Evolutionary conservation across 2,888 invertebrate species (phyloP), one percentile per base, ranked within the genome.

Genomic region (Balanococcus diminutus): DNA sequence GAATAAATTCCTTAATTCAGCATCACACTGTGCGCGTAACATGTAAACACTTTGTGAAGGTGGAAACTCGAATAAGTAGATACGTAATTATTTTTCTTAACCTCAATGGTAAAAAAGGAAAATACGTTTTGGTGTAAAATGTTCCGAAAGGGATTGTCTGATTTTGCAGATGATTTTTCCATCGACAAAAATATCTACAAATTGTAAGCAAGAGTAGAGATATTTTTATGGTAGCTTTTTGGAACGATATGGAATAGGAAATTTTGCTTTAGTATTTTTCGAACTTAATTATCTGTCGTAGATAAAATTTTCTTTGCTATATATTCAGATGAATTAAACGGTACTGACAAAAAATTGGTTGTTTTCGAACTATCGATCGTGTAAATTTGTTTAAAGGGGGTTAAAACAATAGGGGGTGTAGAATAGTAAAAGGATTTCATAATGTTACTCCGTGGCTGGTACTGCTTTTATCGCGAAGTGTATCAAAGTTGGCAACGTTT

Each of bases 401-500:
- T 79, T 79, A 79, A 79, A 79, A 79, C 75, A 79, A 79, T 79
- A 79, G 75, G 75, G 75, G 75, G 75, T 79, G 75, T 79, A 79
- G 75, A 79, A 79, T 36, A 56, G 51, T 31, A 84, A 84, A 67
- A 84, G 84, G 84, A 84, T 84, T 84, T 84, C 84, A 84, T 84
- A 84, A 84, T 61, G 84, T 84, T 84, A 84, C 84, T 84, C 84
- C 61, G 84, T 84, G 84, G 84, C 84, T 84, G 84, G 84, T 84
- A 84, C 84, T 83, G 51, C 11, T 36, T 56, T 84, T 84, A 84
- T 84, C 84, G 67, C 84, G 61, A 84, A 84, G 84, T 84, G 84
- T 84, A 84, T 84, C 84, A 84, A 84, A 61, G 84, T 84, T 84
- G 84, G 84, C 84, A 84, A 84, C 84, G 84, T 84, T 84, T 84